A percentile compares a stretch with the other conserved stretches of the same genome.
These are phyloP conservation scores for Rhabdophis nuchalis DNA, from an alignment of 2,797 vertebrate species.

Conservation along the genomic window DNA sequence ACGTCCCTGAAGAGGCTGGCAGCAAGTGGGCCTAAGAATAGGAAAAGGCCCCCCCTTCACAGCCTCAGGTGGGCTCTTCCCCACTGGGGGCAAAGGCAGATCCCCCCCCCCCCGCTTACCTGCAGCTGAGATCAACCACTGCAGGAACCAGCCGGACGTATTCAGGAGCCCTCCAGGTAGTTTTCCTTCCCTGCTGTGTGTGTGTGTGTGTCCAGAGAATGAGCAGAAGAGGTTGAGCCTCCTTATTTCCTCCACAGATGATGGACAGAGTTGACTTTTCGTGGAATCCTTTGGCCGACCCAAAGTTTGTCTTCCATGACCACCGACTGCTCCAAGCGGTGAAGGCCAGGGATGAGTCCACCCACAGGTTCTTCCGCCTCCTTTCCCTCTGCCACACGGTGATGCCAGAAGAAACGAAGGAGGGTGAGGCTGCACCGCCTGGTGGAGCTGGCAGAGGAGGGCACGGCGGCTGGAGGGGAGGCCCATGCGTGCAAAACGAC, in stretches of 20 bases:
- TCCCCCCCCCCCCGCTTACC: not conserved
- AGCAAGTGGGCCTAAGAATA: not conserved
- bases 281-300: slow-evolving; percentile 84
- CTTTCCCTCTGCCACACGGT: slow-evolving; percentile 92
- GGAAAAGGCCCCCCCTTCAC: not conserved
- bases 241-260: slow-evolving; percentile 67
- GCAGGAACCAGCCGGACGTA: not conserved
- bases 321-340: slow-evolving; percentile 79
- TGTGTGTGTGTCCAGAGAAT: not conserved
- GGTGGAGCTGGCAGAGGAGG: not conserved
- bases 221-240: not conserved
- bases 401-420: slow-evolving; percentile 87
- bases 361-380: slow-evolving; percentile 82
- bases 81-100: not conserved
- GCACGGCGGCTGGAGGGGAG: not conserved
- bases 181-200: not conserved
- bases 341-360: slow-evolving; percentile 65
- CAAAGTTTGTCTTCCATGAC: slow-evolving; percentile 87
- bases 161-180: not conserved
- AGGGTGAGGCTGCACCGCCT: slow-evolving; percentile 71
- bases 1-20: not conserved
- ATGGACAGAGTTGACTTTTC: slow-evolving; percentile 83
- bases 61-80: not conserved
- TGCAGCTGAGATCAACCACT: not conserved
- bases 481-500: not conserved